A percentile compares a stretch with the other conserved stretches of the same genome.
Evolutionary conservation across 1,140 invertebrate genomes (phyloP).

Genomic region (Zaprionus ghesquierei): DNA sequence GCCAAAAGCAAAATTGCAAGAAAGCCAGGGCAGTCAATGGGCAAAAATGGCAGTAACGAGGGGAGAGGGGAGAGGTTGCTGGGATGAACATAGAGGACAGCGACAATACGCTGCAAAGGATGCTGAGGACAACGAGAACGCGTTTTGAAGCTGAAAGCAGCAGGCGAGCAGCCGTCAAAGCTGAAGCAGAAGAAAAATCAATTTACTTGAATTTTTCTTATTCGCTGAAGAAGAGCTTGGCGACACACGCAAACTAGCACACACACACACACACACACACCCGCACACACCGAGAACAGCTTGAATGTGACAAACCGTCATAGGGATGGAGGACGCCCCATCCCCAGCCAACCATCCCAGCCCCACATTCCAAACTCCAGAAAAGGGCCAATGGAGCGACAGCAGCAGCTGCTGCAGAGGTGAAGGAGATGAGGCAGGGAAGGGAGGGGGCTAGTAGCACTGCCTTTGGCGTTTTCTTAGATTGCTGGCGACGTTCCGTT

Average conservation of each 20-base stretch:
- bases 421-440: constrained; percentile 1
- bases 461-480: constrained; percentile 73
- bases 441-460: constrained; percentile 16
- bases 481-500: constrained; percentile 74
- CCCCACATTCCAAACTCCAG: not conserved
- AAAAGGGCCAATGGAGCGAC: constrained; percentile 53
- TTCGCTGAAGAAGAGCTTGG: constrained; percentile 39
- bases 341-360: not conserved
- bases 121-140: constrained; percentile 30
- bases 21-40: constrained; percentile 52
- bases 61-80: not conserved
- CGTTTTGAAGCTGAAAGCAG: constrained; percentile 69
- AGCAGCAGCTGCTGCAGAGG: constrained; percentile 67
- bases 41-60: constrained; percentile 22
- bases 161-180: constrained; percentile 63
- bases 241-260: constrained; percentile 56
- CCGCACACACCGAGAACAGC: constrained; percentile 23
- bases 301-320: constrained; percentile 74
- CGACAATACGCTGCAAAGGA: constrained; percentile 36
- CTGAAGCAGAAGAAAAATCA: constrained; percentile 66
- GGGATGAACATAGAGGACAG: constrained; percentile 32
- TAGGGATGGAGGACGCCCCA: constrained; percentile 1
- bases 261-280: constrained; percentile 23
- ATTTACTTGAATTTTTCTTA: constrained; percentile 78
- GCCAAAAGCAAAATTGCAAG: constrained; percentile 75